Percentiles rank a stretch among this genome's conserved stretches.
Conservation (phyloP, 2,888 invertebrate species). For the Dichetophora obliterata region DNA sequence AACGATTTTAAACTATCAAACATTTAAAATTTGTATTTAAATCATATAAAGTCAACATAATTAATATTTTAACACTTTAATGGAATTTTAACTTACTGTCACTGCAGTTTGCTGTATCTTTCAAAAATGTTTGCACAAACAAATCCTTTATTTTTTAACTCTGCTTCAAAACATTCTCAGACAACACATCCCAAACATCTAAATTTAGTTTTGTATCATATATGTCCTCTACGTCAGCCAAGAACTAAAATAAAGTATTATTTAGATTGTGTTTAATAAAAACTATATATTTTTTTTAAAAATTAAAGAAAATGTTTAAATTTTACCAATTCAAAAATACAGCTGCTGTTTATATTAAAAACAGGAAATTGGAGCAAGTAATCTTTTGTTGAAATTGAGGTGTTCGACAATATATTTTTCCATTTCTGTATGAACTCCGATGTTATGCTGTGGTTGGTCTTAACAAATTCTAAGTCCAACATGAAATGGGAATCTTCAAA, state of each 20-base stretch:
- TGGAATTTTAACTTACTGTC: no score
- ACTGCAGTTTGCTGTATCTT: no score
- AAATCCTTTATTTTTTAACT: no score
- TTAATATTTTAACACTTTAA: no score
- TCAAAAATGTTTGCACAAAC: no score
- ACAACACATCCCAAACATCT: background rate
- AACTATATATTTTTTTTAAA: background rate
- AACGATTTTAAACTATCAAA: no score
- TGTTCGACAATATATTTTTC: slow-evolving; percentile 19
- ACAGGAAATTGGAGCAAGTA: slow-evolving; percentile 25
- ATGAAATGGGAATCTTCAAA: background rate
- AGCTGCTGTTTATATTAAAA: slow-evolving; percentile 11
- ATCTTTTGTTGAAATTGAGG: background rate
- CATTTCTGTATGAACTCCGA: slow-evolving; percentile 24
- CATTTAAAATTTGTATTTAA: no score
- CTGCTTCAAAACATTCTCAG: slow-evolving; percentile 5
- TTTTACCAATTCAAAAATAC: slow-evolving; percentile 23
- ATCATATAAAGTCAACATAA: no score
- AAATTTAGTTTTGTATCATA: background rate
- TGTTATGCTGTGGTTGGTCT: background rate
- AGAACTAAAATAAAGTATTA: background rate
- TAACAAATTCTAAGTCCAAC: background rate
- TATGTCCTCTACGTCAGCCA: background rate
- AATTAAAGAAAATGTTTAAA: background rate
- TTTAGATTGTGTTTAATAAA: background rate